Percentiles rank a stretch among this genome's conserved stretches.
Evolutionary conservation across 2,888 invertebrate species (phyloP).

Genomic region (Calliphora vomitoria): DNA sequence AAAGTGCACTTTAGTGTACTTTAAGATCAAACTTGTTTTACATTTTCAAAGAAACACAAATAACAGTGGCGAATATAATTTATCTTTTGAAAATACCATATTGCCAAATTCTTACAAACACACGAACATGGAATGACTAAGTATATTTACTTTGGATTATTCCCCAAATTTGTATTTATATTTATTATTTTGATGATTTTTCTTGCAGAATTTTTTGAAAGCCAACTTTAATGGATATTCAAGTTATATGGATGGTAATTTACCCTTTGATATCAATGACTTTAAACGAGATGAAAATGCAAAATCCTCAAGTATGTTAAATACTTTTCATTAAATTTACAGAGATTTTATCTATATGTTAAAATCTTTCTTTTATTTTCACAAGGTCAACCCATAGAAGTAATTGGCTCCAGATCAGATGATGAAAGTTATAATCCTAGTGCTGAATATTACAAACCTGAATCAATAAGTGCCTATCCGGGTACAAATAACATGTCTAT

Average conservation of each 20-base stretch:
- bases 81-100: too few species aligned
- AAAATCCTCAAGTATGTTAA: slow-evolving; percentile 72
- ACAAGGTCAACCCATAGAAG: slow-evolving; percentile 86
- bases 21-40: too few species aligned
- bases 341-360: not conserved
- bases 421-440: slow-evolving; percentile 85
- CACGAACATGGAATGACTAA: not conserved
- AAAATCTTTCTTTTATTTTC: not conserved
- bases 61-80: not conserved
- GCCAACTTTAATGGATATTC: slow-evolving; percentile 86
- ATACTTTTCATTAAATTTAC: not conserved
- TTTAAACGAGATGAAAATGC: slow-evolving; percentile 81
- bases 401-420: slow-evolving; percentile 86
- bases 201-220: slow-evolving; percentile 81
- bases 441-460: slow-evolving; percentile 85
- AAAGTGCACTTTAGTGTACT: too few species aligned
- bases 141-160: not conserved
- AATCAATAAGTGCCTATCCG: slow-evolving; percentile 78
- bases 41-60: too few species aligned
- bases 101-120: too few species aligned
- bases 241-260: slow-evolving; percentile 88
- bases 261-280: slow-evolving; percentile 87
- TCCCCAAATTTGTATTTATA: not conserved
- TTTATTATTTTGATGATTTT: not conserved
- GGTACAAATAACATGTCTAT: slow-evolving; percentile 74